Evolutionary conservation across 2,797 vertebrate species (phyloP).

Genomic region (Phaenicophaeus curvirostris): DNA sequence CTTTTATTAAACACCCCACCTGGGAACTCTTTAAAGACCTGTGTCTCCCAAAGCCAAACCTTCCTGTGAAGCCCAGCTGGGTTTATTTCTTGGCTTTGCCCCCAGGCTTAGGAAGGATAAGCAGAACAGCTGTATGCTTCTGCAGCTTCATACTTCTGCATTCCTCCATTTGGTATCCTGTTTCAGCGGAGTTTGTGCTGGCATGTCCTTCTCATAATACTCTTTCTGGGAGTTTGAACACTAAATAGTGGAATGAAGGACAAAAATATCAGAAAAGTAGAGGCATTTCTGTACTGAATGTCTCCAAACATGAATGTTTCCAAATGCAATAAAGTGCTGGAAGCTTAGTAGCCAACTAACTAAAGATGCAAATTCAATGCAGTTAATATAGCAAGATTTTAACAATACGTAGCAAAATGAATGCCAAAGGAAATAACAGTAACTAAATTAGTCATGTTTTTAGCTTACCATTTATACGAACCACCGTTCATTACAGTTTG

Average conservation of each 20-base stretch:
- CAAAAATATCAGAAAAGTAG: background rate
- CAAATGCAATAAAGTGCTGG: background rate
- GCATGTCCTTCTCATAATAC: background rate
- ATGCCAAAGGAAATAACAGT: background rate
- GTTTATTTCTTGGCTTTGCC: background rate
- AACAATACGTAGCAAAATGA: background rate
- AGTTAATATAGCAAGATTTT: background rate
- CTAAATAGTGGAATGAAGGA: background rate
- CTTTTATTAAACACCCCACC: background rate
- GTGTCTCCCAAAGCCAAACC: background rate
- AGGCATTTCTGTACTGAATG: background rate
- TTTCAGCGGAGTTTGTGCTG: background rate
- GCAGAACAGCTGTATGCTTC: background rate
- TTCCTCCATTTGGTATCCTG: background rate
- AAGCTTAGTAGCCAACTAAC: background rate
- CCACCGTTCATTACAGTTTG: background rate
- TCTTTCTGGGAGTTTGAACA: background rate
- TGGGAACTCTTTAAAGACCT: background rate
- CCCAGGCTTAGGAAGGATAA: background rate
- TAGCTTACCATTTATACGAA: constrained; percentile 4
- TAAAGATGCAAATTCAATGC: background rate
- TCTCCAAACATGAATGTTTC: background rate
- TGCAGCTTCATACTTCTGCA: background rate
- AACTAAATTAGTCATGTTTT: background rate
- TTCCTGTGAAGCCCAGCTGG: background rate